Evolutionary conservation across 1,140 invertebrate species (phyloP), one percentile per base, ranked within the genome.

Genomic region (Anagrus nilaparvatae): DNA sequence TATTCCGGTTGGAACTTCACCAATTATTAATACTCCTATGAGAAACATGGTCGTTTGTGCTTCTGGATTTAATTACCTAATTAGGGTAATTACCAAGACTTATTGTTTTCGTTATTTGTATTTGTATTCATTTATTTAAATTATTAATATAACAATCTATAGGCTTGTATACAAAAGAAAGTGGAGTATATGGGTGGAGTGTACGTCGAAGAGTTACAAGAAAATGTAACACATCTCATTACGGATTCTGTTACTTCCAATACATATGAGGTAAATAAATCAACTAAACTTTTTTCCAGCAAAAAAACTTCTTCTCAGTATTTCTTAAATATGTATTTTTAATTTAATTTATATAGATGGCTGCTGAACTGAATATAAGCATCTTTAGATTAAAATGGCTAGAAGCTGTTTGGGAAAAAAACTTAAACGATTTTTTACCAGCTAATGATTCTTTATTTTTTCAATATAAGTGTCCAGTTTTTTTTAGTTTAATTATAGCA

Each of bases 141-240:
- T 38, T 9, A 9, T 19, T 20, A 8, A 36, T 43, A 42, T 44
- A 47, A n/a, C n/a, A n/a, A n/a, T n/a, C n/a, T 54, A 19, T 48
- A 87, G 78, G 70, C 76, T 47, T 61, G 75, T 17, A 62, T 92
- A 4, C 74, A 78, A 53, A 64, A 71, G 16, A 77, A 79, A 52
- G 74, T 93, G 0, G 69, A 81, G 50, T 79, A 78, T 58, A 93
- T 94, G 89, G 84, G 83, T 39, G 90, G 87, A 3, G 66, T 78
- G 10, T 87, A 80, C 49, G 78, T 71, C 9, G 75, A 75, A 47
- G 72, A 75, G 34, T 73, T 93, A 27, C 77, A 78, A 17, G 71
- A 73, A 37, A 73, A 74, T 43, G 78, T 81, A 3, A 93, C 88
- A 12, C 87, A 93, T 70, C 72, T 94, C n/a, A 73, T 93, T 5